These are phyloP conservation scores for Tringa solitaria DNA, from an alignment of 2,113 vertebrate genomes.

Conservation along the genomic window DNA sequence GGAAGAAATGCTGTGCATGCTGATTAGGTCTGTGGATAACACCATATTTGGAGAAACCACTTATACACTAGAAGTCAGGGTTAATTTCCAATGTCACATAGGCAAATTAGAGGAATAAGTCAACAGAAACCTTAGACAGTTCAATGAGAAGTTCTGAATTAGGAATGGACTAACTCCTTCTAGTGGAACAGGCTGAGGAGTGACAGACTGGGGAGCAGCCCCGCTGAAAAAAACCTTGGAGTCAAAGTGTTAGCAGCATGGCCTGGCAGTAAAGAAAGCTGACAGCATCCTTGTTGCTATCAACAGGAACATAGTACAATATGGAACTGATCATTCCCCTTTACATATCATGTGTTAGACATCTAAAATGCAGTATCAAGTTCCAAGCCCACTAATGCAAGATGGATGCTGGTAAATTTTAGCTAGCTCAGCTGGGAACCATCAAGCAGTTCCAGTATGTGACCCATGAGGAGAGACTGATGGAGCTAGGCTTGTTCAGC, in stretches of 20 bases:
- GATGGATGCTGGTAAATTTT: background rate
- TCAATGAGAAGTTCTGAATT: background rate
- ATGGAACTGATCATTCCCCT: background rate
- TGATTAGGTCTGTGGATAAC: background rate
- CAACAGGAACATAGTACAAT: background rate
- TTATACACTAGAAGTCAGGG: background rate
- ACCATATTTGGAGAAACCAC: background rate
- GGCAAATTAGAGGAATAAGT: background rate
- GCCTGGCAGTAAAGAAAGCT: background rate
- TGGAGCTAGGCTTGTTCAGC: rapidly evolving
- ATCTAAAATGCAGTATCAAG: background rate
- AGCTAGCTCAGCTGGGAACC: background rate
- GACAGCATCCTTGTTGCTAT: background rate
- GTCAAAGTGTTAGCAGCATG: background rate
- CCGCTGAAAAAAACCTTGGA: background rate
- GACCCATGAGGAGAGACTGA: background rate
- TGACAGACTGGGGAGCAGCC: background rate
- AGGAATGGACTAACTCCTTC: background rate
- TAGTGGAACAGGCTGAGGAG: background rate
- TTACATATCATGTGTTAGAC: background rate
- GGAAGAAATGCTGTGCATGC: background rate
- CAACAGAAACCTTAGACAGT: background rate
- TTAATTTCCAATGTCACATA: background rate
- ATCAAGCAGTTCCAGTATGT: background rate
- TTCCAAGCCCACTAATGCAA: background rate